Evolutionary conservation across 92 coral and sea anemone species (phyloP), one percentile per base, ranked within the genome.

Genomic region (Chrysogorgia sp.): DNA sequence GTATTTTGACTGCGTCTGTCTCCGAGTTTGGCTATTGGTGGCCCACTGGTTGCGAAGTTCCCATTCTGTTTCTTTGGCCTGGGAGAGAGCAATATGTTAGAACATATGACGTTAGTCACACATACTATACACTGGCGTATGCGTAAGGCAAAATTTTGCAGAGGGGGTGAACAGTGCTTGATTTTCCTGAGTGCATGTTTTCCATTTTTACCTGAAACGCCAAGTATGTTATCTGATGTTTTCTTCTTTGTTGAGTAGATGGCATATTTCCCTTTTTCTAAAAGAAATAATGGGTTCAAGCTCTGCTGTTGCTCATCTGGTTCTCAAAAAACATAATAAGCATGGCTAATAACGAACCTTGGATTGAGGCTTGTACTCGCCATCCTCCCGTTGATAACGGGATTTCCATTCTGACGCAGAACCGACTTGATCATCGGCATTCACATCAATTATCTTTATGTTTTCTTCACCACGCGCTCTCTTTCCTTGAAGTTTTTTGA

Each of bases 11-110:
- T 93, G 97, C 1, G 97, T 93, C 63, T 93, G 97, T 65, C 92
- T 78, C 40, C 80, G 90, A 10, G 98, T 89, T 56, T 89, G 98
- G 7, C 97, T 87, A 80, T 94, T 94, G 1, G 97, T 67, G 9
- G 98, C 68, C 98, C 98, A 94, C 85, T 91, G 94, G 41, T 94
- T 94, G 7, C 96, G 92, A 0, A 94, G 88, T 81, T 91, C 98
- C 76, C 88, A 85, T 41, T 94, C 98, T 47, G 86, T 67, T 45
- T 94, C 98, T 80, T 88, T 91, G 45, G 96, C 96, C 96, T 91
- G 21, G 7, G 37, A 24, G 17, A 34, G 7, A 20, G 61, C 55
- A n/a, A 21, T 48, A 64, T n/a, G 34, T 48, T 61, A 56, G 45
- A 58, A 32, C 22, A 28, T 9, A 37, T 5, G 63, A 17, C 55